These are phyloP conservation scores for Platycheirus albimanus DNA, from an alignment of 2,888 invertebrate genomes.

Conservation along the genomic window DNA sequence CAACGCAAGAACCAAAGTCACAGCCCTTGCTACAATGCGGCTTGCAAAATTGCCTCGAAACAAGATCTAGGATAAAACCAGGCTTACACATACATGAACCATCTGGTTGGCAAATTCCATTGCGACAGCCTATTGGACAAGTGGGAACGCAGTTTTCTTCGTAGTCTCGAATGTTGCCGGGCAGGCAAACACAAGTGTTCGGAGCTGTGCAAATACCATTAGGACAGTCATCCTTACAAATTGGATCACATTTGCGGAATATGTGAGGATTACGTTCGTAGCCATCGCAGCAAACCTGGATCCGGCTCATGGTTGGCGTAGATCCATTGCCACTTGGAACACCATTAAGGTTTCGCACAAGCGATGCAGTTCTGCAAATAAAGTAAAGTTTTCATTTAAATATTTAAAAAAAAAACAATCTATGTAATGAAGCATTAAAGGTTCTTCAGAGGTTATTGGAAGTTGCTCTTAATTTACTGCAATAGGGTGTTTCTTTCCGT, in stretches of 20 bases:
- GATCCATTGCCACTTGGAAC: slow-evolving; percentile 82
- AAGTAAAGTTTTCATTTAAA: not conserved
- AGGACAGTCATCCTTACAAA: slow-evolving; percentile 83
- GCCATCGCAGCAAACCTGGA: slow-evolving; percentile 89
- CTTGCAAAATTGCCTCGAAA: slow-evolving; percentile 78
- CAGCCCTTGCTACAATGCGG: slow-evolving; percentile 80
- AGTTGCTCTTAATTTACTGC: too few species aligned
- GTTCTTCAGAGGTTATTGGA: too few species aligned
- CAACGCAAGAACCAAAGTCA: slow-evolving; percentile 78
- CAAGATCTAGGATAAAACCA: slow-evolving; percentile 80
- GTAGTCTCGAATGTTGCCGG: slow-evolving; percentile 80
- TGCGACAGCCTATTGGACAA: slow-evolving; percentile 88
- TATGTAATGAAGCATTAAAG: too few species aligned
- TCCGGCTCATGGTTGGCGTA: slow-evolving; percentile 85
- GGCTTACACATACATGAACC: slow-evolving; percentile 80
- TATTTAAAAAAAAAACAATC: too few species aligned
- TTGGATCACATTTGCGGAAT: slow-evolving; percentile 83
- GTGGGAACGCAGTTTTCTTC: slow-evolving; percentile 85
- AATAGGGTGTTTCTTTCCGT: too few species aligned
- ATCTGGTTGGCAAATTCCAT: slow-evolving; percentile 81
- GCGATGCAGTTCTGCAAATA: slow-evolving; percentile 78
- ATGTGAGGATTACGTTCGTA: slow-evolving; percentile 86
- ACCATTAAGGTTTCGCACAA: slow-evolving; percentile 76
- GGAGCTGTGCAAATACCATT: slow-evolving; percentile 84
- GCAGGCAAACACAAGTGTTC: slow-evolving; percentile 83